phyloP scores from a whole-genome alignment of 2,888 invertebrate species.

The Pycnomerus fuliginosus region DNA sequence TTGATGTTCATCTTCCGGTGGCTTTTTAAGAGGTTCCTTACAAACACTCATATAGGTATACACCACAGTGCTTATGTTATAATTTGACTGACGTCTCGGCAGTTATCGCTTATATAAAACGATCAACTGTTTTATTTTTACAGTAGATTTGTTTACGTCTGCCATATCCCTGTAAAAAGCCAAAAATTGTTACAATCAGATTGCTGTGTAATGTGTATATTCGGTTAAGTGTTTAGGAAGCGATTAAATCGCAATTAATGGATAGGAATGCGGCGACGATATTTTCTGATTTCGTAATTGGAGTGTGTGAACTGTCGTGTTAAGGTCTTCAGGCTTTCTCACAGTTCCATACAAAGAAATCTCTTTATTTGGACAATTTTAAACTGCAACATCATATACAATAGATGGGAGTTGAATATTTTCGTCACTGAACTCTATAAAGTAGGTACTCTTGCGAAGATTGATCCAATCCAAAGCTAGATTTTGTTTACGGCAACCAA shows the following conservation, averaged over 20 bases:
- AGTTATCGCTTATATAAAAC: constrained; percentile 20
- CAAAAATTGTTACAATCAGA: constrained; percentile 11
- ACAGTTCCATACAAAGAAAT: constrained; percentile 41
- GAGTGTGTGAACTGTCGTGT: constrained; percentile 10
- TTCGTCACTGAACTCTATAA: constrained; percentile 17
- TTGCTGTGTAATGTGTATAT: constrained; percentile 2
- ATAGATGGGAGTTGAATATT: constrained; percentile 21
- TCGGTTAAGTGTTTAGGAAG: constrained; percentile 4
- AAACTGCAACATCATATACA: constrained; percentile 35
- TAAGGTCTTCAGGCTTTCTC: constrained; percentile 36
- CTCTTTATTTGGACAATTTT: constrained; percentile 45
- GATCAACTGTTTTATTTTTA: constrained; percentile 18
- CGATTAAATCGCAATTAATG: constrained; percentile 16
- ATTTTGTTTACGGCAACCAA: no score
- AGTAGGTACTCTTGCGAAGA: no score
- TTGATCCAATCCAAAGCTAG: no score
- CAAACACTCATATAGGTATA: no score
- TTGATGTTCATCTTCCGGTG: no score
- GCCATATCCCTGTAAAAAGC: constrained; percentile 8
- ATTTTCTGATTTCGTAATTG: constrained; percentile 30
- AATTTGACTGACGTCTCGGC: constrained; percentile 14
- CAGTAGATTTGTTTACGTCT: constrained; percentile 16
- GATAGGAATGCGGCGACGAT: constrained; percentile 9
- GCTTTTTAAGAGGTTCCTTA: no score
- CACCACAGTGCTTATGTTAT: constrained; percentile 6